Evolutionary conservation across 2,797 vertebrate species (phyloP), one percentile per base, ranked within the genome.

Genomic region (Moxostoma hubbsi): DNA sequence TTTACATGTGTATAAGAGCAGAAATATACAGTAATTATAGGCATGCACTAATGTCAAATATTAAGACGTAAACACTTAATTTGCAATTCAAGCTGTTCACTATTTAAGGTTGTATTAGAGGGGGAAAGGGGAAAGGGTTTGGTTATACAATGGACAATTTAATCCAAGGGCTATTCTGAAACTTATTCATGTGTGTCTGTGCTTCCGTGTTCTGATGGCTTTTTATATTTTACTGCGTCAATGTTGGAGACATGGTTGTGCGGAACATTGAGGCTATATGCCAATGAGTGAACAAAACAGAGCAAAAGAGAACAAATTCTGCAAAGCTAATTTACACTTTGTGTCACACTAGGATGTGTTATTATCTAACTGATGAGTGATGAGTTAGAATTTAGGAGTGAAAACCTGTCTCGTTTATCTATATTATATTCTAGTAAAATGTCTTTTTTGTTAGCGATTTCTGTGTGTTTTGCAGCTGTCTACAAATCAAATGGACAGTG

Each of bases 81-180:
- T 86, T 86, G 81, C 86, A 75, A 84, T 86, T 89, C 78, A 72
- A 89, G 87, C 88, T 82, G 88, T 88, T 92, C 85, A 81, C 86
- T 84, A 87, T 75, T 63, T 85, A 53, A 70, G 5, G 63, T 81
- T 69, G 57, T 67, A 58, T n/a, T 9, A 50, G 49, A 54, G 16
- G 75, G 74, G 84, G 74, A 61, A 61, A 24, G 5, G 18, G 81
- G 77, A 68, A 57, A 55, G 54, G 70, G 72, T 45, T 64, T 73
- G 84, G 47, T 49, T 55, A 84, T 81, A 80, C 84, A 76, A 82
- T 79, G 86, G 88, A 91, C 90, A 89, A 89, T 91, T 90, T 91
- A 92, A 90, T 92, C 84, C 88, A 94, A 94, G 93, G 93, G 93
- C 93, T 94, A 94, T 87, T 92, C 88, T 81, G 81, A 91, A 86